phyloP scores from a whole-genome alignment of 2,888 invertebrate genomes.

The Drosophila sordidula region DNA sequence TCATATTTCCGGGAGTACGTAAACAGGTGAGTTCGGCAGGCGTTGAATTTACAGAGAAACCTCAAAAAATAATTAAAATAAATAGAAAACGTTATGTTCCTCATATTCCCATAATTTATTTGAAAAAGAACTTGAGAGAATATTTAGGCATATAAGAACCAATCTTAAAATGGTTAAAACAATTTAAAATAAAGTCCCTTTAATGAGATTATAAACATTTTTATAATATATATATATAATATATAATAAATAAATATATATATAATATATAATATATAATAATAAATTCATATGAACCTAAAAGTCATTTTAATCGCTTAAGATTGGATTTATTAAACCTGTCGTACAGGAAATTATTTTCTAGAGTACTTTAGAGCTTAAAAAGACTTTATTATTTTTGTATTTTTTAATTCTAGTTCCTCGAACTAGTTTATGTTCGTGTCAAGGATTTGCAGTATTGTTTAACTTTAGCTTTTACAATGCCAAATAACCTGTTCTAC shows the following conservation, averaged over 20 bases:
- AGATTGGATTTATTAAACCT: constrained; percentile 2
- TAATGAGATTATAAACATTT: too few relatives aligned
- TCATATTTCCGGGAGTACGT: constrained; percentile 97
- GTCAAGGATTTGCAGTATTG: constrained; percentile 48
- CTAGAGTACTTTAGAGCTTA: neutral
- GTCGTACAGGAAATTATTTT: constrained; percentile 12
- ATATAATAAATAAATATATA: too few relatives aligned
- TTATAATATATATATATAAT: too few relatives aligned
- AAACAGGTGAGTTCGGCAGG: constrained; percentile 90
- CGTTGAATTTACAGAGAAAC: neutral
- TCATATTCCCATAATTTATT: too few relatives aligned
- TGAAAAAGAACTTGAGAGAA: too few relatives aligned
- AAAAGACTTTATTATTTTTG: neutral
- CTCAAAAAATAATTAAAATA: too few relatives aligned
- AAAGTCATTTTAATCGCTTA: constrained; percentile 2
- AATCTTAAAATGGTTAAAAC: too few relatives aligned
- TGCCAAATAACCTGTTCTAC: constrained; percentile 45
- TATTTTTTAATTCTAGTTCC: constrained; percentile 24
- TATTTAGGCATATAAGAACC: too few relatives aligned
- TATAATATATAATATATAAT: too few relatives aligned
- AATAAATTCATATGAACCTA: too few relatives aligned
- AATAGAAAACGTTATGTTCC: too few relatives aligned
- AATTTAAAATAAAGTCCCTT: too few relatives aligned
- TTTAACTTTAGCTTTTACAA: constrained; percentile 28
- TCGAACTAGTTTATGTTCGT: constrained; percentile 36